These are phyloP conservation scores for Hemiprocne comata DNA, from an alignment of 2,113 vertebrate species.

Conservation along the genomic window DNA sequence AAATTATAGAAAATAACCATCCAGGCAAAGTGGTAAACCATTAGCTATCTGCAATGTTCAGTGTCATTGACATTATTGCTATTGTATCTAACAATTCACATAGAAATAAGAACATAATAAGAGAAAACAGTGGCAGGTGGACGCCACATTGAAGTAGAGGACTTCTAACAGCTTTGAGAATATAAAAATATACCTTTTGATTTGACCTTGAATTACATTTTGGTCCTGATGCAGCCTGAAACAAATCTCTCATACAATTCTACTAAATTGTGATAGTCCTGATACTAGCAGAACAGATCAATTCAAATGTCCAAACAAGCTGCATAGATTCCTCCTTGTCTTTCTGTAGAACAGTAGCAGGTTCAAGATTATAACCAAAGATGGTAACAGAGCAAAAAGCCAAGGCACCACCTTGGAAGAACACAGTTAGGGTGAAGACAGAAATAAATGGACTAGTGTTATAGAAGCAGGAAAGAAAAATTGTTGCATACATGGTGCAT, in stretches of 20 bases:
- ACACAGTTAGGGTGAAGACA: rapidly evolving
- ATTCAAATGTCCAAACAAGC: background rate
- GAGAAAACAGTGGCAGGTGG: background rate
- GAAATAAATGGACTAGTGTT: background rate
- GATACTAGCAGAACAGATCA: background rate
- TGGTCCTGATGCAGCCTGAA: background rate
- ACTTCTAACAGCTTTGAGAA: background rate
- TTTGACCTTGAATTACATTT: background rate
- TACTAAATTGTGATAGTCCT: background rate
- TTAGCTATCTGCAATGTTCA: background rate
- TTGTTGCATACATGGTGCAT: rapidly evolving
- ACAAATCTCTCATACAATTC: background rate
- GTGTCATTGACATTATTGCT: background rate
- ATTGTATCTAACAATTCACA: background rate
- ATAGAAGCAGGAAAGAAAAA: background rate
- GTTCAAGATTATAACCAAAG: background rate
- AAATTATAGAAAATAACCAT: conserved; percentile 56
- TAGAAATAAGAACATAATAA: conserved; percentile 4
- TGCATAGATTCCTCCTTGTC: background rate
- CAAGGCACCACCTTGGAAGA: background rate
- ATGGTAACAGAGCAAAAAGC: background rate
- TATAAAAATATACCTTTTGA: background rate
- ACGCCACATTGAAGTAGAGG: background rate
- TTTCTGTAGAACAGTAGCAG: rapidly evolving
- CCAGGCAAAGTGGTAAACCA: conserved; percentile 12